phyloP scores from a whole-genome alignment of 2,797 vertebrate species.

The Mycteria americana region DNA sequence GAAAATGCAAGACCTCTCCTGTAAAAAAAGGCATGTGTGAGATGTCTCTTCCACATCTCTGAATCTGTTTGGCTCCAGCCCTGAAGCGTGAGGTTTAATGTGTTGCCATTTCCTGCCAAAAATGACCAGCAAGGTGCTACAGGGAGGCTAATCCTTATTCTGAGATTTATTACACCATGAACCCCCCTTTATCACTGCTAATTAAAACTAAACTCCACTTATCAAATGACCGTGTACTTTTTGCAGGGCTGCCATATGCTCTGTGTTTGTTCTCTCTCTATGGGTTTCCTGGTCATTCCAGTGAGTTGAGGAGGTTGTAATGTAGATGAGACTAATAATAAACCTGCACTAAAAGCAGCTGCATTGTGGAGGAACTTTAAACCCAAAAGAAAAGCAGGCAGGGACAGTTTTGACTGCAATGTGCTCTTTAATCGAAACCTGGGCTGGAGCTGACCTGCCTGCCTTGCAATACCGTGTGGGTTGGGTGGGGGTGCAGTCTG shows the following conservation, averaged over 20 bases:
- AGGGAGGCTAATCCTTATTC: background rate
- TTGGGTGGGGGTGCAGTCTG: background rate
- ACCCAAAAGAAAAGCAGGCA: background rate
- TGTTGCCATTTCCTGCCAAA: background rate
- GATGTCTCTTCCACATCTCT: background rate
- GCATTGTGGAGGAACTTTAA: background rate
- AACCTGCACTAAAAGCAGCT: slow-evolving; percentile 1
- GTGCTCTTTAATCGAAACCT: background rate
- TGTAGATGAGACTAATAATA: background rate
- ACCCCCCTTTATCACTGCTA: background rate
- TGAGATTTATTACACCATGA: background rate
- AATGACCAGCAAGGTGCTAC: background rate
- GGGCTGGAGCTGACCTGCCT: background rate
- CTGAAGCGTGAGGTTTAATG: background rate
- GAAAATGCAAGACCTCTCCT: background rate
- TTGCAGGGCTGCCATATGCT: background rate
- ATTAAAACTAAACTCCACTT: background rate
- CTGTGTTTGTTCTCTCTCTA: background rate
- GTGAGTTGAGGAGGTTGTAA: background rate
- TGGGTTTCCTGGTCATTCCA: background rate
- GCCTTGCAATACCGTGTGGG: background rate
- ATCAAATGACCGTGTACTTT: background rate
- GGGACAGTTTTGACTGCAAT: background rate
- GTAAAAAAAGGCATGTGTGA: background rate
- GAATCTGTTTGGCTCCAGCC: background rate